Evolutionary conservation across 2,113 vertebrate species (phyloP).

Genomic region (Eudyptes chrysolophus): DNA sequence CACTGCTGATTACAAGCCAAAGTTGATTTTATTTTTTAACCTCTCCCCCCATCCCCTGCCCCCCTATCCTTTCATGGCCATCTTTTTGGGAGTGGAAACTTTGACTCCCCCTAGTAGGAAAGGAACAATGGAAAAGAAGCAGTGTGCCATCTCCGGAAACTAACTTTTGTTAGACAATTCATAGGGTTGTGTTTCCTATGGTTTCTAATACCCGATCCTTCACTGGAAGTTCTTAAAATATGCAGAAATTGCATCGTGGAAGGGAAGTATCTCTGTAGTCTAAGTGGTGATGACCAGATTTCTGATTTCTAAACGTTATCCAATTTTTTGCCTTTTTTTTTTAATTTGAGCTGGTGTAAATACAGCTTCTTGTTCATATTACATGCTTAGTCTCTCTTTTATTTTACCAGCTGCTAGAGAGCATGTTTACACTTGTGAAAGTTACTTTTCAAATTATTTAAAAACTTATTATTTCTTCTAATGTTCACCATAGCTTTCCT

Average conservation of each 20-base stretch:
- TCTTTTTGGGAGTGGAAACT: not conserved
- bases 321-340: not conserved
- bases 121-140: not conserved
- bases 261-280: not conserved
- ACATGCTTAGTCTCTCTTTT: not conserved
- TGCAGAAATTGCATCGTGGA: not conserved
- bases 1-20: not conserved
- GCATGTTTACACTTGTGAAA: not conserved
- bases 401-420: not conserved
- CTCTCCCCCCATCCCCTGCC: accelerated
- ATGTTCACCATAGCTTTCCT: not conserved
- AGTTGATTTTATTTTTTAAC: not conserved
- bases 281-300: not conserved
- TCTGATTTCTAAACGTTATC: not conserved
- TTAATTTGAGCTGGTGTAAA: not conserved
- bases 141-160: not conserved
- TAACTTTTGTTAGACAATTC: not conserved
- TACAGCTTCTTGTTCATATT: not conserved
- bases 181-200: not conserved
- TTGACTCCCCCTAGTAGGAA: not conserved
- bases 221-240: not conserved
- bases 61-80: accelerated
- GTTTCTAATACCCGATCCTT: not conserved
- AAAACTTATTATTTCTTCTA: not conserved
- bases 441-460: not conserved